phyloP scores from a whole-genome alignment of 1,140 invertebrate species.

The Bacillus rossius region DNA sequence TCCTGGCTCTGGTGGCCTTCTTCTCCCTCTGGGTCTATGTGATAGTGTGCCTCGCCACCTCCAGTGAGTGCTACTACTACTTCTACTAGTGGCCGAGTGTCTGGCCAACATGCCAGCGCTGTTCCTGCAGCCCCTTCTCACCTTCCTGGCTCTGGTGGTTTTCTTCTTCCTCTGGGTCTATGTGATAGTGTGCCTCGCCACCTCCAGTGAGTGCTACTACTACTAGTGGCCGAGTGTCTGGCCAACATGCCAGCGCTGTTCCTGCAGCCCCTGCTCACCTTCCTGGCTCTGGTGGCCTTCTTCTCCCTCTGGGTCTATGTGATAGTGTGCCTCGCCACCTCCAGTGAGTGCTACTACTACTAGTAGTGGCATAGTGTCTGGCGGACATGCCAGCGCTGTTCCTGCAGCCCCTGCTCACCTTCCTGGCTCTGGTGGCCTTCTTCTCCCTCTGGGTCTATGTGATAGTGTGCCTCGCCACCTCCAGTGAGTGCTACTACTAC shows the following conservation, averaged over 20 bases:
- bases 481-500: slow-evolving; percentile 65
- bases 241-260: slow-evolving; percentile 78
- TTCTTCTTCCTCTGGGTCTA: slow-evolving; percentile 84
- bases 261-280: slow-evolving; percentile 83
- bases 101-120: slow-evolving; percentile 77
- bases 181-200: slow-evolving; percentile 66
- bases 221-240: no score
- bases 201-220: slow-evolving; percentile 64
- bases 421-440: slow-evolving; percentile 69
- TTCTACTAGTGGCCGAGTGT: no score
- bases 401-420: slow-evolving; percentile 83
- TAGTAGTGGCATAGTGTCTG: no score
- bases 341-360: slow-evolving; percentile 65
- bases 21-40: slow-evolving; percentile 81
- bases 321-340: slow-evolving; percentile 62
- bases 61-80: slow-evolving; percentile 65
- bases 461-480: slow-evolving; percentile 62
- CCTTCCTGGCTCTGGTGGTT: slow-evolving; percentile 67
- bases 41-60: slow-evolving; percentile 62
- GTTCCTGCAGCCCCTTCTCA: slow-evolving; percentile 81
- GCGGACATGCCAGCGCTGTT: slow-evolving; percentile 78
- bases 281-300: slow-evolving; percentile 69
- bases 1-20: slow-evolving; percentile 69
- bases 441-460: slow-evolving; percentile 81
- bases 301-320: slow-evolving; percentile 81